Conservation (phyloP, 2,797 vertebrate genomes). For the Allobates femoralis region DNA sequence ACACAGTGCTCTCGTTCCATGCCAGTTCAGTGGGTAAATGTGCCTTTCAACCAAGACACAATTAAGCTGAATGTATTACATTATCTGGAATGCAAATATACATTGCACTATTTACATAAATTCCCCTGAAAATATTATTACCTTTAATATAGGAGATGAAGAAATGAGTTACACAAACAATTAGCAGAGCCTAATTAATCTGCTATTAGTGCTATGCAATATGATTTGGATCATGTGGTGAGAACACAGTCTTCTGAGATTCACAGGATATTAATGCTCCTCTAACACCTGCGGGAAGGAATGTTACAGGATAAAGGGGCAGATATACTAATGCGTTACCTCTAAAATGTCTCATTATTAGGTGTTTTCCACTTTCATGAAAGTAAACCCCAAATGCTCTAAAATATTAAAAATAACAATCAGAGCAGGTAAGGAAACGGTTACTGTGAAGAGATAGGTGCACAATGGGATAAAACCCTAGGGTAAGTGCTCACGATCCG, state of each 20-base stretch:
- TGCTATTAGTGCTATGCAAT: slow-evolving; percentile 20
- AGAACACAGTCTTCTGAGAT: neutral
- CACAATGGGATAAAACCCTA: too few relatives aligned
- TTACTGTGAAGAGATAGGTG: too few relatives aligned
- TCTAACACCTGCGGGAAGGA: neutral
- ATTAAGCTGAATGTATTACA: slow-evolving; percentile 64
- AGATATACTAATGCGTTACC: neutral
- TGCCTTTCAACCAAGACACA: slow-evolving; percentile 61
- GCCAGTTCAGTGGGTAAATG: slow-evolving; percentile 69
- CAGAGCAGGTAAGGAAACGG: too few relatives aligned
- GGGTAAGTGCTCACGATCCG: too few relatives aligned
- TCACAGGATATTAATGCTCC: neutral
- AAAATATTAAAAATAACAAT: too few relatives aligned
- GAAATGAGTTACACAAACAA: slow-evolving; percentile 39
- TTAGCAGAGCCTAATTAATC: slow-evolving; percentile 45
- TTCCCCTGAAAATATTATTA: slow-evolving; percentile 18
- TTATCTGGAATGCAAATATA: slow-evolving; percentile 57
- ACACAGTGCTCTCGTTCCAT: slow-evolving; percentile 66
- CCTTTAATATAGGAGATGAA: slow-evolving; percentile 45
- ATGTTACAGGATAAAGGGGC: neutral
- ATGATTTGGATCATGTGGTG: slow-evolving; percentile 36
- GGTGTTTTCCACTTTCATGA: too few relatives aligned
- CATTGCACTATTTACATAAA: slow-evolving; percentile 56
- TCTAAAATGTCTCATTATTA: neutral
- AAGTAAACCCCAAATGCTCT: too few relatives aligned